Base-by-base conservation (phyloP, 2,888 invertebrate species). In the Amblyjoppa proteus region DNA sequence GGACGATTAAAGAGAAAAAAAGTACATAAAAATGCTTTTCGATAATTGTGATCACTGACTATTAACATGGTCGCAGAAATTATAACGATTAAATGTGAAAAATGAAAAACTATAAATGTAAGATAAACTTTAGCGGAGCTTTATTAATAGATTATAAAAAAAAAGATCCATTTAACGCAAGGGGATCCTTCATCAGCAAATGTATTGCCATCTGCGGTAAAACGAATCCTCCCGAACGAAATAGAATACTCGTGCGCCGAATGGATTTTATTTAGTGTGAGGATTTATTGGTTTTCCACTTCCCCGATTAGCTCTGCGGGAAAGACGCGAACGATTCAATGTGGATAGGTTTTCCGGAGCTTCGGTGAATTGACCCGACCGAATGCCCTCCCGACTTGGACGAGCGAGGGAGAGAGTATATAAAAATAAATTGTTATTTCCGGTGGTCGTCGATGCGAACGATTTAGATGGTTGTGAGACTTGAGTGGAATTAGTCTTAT, bases 401-500 rank as follows among this genome's bases (percentile, higher is more conserved):
- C 61, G 11, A 49, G 61, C 6, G 61, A 34, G 34, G 45, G 16
- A 13, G 16, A 45, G 64, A 66, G 66, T 76, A 51, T 76, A 76
- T 66, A 66, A 76, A 76, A 76, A 76, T 76, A 76, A 76, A 76
- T 76, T 51, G 75, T 76, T 76, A 76, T 76, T 76, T 76, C 75
- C 75, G 66, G 75, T 66, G 64, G 13, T 31, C 51, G 31, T 51
- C 51, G 49, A 34, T 64, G 74, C 45, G 61, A 74, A 31, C 45
- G 45, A 31, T 61, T 75, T 75, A 20, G n/a, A 31, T n/a, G 45
- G 34, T 13, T 64, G 34, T n/a, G 2, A 31, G 31, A 64, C 61
- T 64, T 16, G 13, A 64, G 7, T 64, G 61, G 3, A 45, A 45
- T 16, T 13, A 16, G 16, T 45, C 28, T 28, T 34, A 3, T 34